phyloP scores from a whole-genome alignment of 2,113 vertebrate species.

The Myiopsitta monachus region DNA sequence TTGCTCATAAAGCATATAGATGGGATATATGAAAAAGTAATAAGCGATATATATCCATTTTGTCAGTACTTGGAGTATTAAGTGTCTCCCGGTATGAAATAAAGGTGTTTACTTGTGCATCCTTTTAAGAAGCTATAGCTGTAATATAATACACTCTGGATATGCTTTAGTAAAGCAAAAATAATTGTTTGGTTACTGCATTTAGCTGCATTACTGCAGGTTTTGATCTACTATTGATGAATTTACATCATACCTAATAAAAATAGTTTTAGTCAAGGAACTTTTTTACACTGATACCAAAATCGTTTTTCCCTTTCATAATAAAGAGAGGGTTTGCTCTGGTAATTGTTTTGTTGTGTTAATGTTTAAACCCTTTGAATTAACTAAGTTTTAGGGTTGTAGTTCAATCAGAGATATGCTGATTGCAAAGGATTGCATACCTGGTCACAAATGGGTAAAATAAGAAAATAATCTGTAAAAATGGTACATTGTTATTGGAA shows the following conservation, averaged over 20 bases:
- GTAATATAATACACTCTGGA: neutral
- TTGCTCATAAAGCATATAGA: neutral
- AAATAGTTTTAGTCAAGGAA: neutral
- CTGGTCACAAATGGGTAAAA: neutral
- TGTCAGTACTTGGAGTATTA: neutral
- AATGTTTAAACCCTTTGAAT: neutral
- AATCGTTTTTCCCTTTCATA: fast-evolving
- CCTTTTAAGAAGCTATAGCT: neutral
- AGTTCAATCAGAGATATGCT: neutral
- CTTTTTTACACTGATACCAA: neutral
- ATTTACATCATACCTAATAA: neutral
- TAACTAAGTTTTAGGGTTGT: neutral
- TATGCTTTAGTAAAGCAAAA: neutral
- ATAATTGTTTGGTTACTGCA: neutral
- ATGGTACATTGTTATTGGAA: neutral
- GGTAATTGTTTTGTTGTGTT: neutral
- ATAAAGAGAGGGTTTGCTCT: neutral
- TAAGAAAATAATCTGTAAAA: neutral
- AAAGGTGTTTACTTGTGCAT: neutral
- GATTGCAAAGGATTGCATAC: neutral
- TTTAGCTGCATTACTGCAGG: neutral
- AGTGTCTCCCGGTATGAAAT: neutral
- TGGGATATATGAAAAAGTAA: neutral
- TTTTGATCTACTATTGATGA: neutral
- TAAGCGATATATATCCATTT: neutral